Evolutionary conservation across 2,888 invertebrate species (phyloP).

Genomic region (Protophormia terraenovae): DNA sequence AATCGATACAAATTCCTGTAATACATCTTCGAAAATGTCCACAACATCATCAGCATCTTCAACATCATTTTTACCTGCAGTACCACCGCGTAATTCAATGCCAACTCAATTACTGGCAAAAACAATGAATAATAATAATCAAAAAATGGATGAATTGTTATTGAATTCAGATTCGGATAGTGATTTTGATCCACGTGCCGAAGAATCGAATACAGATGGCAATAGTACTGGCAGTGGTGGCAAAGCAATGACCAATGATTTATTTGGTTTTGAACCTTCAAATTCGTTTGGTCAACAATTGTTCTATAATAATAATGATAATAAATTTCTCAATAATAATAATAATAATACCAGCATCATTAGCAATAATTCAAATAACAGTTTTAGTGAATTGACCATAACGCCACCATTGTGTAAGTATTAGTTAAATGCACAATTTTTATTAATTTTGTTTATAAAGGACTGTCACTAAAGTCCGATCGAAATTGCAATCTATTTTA

Average conservation of each 20-base stretch:
- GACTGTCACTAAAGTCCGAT: too few relatives aligned
- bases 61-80: constrained; percentile 79
- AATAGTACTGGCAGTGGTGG: constrained; percentile 77
- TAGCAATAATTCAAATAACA: constrained; percentile 70
- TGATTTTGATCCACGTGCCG: constrained; percentile 94
- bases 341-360: constrained; percentile 74
- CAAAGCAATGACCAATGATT: constrained; percentile 78
- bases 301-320: constrained; percentile 80
- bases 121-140: constrained; percentile 86
- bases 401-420: constrained; percentile 88
- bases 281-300: constrained; percentile 81
- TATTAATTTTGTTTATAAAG: too few relatives aligned
- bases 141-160: constrained; percentile 89
- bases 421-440: not conserved
- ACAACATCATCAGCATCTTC: constrained; percentile 75
- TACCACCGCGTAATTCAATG: constrained; percentile 79
- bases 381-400: constrained; percentile 77
- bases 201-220: constrained; percentile 83
- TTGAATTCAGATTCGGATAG: constrained; percentile 91
- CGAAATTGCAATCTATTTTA: too few relatives aligned
- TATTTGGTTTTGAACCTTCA: constrained; percentile 81
- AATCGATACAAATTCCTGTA: constrained; percentile 78
- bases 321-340: constrained; percentile 74
- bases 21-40: constrained; percentile 71
- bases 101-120: constrained; percentile 75